These are phyloP conservation scores for Chelidonichthys spinosus DNA, from an alignment of 2,797 vertebrate genomes.

Conservation along the genomic window DNA sequence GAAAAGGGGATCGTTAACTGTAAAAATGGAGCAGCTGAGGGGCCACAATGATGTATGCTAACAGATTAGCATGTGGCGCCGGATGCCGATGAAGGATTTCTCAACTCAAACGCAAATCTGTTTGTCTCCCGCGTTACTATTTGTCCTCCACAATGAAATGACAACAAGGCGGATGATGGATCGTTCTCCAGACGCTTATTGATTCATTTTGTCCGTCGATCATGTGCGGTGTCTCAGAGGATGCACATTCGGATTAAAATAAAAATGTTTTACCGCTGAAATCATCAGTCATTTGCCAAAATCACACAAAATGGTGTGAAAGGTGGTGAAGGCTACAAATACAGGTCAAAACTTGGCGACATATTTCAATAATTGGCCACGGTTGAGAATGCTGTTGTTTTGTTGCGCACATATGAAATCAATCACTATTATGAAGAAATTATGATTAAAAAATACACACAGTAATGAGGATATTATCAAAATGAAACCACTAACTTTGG, in stretches of 20 bases:
- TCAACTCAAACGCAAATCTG: conserved; percentile 44
- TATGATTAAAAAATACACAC: conserved; percentile 28
- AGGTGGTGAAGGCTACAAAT: conserved; percentile 5
- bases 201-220: conserved; percentile 52
- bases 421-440: conserved; percentile 5
- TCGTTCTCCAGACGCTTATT: conserved; percentile 25
- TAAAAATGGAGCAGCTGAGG: conserved; percentile 37
- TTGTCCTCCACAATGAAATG: conserved; percentile 50
- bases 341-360: conserved; percentile 12
- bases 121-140: conserved; percentile 52
- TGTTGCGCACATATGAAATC: conserved; percentile 10
- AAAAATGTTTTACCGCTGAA: background rate
- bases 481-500: conserved; percentile 16
- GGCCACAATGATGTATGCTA: conserved; percentile 32
- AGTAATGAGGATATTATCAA: conserved; percentile 35
- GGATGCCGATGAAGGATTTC: conserved; percentile 38
- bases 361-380: background rate
- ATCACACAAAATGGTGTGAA: background rate
- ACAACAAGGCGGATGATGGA: conserved; percentile 48
- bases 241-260: conserved; percentile 11
- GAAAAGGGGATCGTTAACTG: conserved; percentile 6
- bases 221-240: conserved; percentile 29
- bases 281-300: conserved; percentile 7
- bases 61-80: conserved; percentile 52
- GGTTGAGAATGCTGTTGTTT: conserved; percentile 7